Evolutionary conservation across 2,113 vertebrate genomes (phyloP), one percentile per base, ranked within the genome.

Genomic region (Tyto alba): DNA sequence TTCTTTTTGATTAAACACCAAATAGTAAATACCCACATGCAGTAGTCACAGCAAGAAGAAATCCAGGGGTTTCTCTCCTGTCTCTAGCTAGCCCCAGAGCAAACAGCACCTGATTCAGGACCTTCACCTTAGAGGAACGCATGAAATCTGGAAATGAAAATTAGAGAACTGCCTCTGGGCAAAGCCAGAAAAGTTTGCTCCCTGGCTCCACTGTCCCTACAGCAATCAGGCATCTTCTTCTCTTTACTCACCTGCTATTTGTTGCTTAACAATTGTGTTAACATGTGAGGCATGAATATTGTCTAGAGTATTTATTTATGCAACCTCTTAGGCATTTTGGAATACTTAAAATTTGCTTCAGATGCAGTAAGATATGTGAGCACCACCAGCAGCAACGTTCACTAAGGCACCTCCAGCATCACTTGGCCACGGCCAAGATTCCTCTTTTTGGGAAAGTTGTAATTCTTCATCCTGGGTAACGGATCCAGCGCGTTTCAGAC

Each of bases 1-100:
- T 95, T 89, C 69, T 80, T 41, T 76, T 88, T 89, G 80, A 85
- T 91, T 85, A 75, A 87, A 69, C 76, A 53, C 64, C 40, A 73
- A 62, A 89, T 50, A 85, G 45, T 66, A 81, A 93, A 94, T 82
- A 92, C 27, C 17, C 52, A 53, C 27, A 21, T 3, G 47, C 8
- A 57, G 59, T 11, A 80, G 32, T 90, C 67, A 62, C 45, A 88
- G 66, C 3, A 66, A 96, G 74, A 90, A 83, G 57, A 91, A 91
- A 78, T 32, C 21, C 41, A 20, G 10, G 13, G 43, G 66, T 87
- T 79, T 67, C 34, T 76, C 6, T 76, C 45, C 7, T 5, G 18
- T 72, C 56, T 89, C 36, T 40, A 83, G 26, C 47, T 53, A 52
- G 32, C 64, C 60, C 38, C 0, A 1, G 30, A 89, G 62, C 60